Evolutionary conservation across 2,888 invertebrate genomes (phyloP), one percentile per base, ranked within the genome.

Genomic region (Mythimna ferrago): DNA sequence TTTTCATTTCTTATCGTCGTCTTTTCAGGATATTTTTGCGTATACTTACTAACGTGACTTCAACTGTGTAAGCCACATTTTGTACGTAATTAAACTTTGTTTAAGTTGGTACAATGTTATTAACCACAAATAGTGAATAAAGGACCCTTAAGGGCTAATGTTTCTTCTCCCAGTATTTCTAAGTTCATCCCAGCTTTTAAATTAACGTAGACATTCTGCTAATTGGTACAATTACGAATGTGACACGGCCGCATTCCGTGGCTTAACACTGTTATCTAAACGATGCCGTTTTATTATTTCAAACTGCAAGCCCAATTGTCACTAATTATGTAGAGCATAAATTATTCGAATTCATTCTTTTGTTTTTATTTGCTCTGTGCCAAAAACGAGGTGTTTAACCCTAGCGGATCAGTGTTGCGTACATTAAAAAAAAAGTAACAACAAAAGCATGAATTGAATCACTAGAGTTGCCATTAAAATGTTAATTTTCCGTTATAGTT

Each of bases 211-310:
- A 91, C 90, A 88, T 92, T 91, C 88, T 84, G 90, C 91, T 94
- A 94, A 95, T 94, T 94, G 94, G 88, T 82, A 89, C 92, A 94
- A 94, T 94, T 93, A 93, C 87, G 84, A 88, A 90, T 86, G 89
- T 88, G 90, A 88, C 89, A 90, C 90, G 92, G 86, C 88, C 91
- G 91, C 94, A 94, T 94, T 92, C 92, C 89, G 71, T 78, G 83
- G 82, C 77, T 81, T 80, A 80, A 85, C 83, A 88, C 77, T 83
- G 85, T 86, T 87, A 87, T 88, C 86, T 88, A 85, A 89, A 86
- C 82, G 85, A 77, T 67, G 77, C 72, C 62, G 81, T 87, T 89
- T 87, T 85, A 88, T 87, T 89, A 89, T 89, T 86, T 83, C 61
- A 81, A 86, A 83, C 83, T 89, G 86, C 82, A 87, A 75, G 54